phyloP scores from a whole-genome alignment of 2,888 invertebrate genomes.

The Lasioglossum figueresi region DNA sequence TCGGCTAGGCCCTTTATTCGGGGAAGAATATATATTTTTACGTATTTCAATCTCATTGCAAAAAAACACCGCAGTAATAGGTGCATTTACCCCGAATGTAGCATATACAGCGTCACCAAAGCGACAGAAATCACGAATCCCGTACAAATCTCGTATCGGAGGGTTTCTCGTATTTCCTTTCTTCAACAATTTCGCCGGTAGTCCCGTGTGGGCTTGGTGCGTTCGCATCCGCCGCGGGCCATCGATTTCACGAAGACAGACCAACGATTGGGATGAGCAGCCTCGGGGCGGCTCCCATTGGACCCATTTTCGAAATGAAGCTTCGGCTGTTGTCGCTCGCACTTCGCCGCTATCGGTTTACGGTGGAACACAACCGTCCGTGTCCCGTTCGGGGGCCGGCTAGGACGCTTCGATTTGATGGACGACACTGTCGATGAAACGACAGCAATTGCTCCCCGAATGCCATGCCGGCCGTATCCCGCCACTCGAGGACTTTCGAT shows the following conservation, averaged over 20 bases:
- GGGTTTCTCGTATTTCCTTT: neutral
- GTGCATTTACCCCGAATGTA: neutral
- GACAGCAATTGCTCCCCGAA: slow-evolving; percentile 31
- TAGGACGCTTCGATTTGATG: slow-evolving; percentile 46
- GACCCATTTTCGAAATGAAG: slow-evolving; percentile 36
- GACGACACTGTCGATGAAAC: slow-evolving; percentile 49
- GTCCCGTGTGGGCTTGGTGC: neutral
- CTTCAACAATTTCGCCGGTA: neutral
- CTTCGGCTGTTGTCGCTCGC: slow-evolving; percentile 17
- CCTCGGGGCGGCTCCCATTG: neutral
- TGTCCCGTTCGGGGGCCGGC: slow-evolving; percentile 21
- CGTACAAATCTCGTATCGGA: neutral
- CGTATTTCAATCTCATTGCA: too few species aligned
- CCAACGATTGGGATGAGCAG: slow-evolving; percentile 8
- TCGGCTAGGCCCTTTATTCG: too few species aligned
- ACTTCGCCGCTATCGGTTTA: slow-evolving; percentile 40
- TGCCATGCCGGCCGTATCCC: slow-evolving; percentile 19
- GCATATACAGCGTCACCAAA: neutral
- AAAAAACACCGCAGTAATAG: too few species aligned
- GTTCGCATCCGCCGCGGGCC: neutral
- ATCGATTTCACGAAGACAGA: slow-evolving; percentile 24
- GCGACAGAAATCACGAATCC: neutral
- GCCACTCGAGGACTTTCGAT: slow-evolving; percentile 52
- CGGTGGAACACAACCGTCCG: slow-evolving; percentile 35
- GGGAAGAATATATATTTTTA: too few species aligned